Percentiles rank a stretch among this genome's conserved stretches.
phyloP scores from a whole-genome alignment of 2,797 vertebrate genomes.

The Graptemys geographica region DNA sequence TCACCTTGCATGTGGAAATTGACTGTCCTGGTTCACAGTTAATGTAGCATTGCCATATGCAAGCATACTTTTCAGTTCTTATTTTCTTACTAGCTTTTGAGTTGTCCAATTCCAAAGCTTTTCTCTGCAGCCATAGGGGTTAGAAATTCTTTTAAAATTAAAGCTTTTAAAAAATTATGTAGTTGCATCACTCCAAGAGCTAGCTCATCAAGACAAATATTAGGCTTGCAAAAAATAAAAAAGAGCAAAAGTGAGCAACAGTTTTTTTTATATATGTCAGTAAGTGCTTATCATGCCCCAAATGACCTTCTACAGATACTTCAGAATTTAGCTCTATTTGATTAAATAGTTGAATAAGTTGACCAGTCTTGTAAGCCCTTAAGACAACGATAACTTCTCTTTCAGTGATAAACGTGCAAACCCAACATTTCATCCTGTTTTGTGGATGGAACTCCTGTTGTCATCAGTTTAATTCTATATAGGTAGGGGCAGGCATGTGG shows the following conservation, averaged over 20 bases:
- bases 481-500: accelerated
- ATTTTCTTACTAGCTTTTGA: not conserved
- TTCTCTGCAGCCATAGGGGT: not conserved
- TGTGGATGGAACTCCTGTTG: not conserved
- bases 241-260: too few relatives aligned
- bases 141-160: not conserved
- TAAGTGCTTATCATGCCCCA: not conserved
- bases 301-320: not conserved
- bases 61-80: not conserved
- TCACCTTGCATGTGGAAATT: not conserved
- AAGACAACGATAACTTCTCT: not conserved
- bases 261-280: not conserved
- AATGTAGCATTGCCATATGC: not conserved
- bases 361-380: not conserved
- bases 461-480: not conserved
- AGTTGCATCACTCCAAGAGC: not conserved
- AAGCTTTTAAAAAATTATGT: not conserved
- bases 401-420: not conserved
- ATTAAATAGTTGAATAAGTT: not conserved
- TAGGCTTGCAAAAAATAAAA: too few relatives aligned
- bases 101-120: not conserved
- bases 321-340: not conserved
- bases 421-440: not conserved
- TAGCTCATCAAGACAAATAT: too few relatives aligned
- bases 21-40: not conserved